These are phyloP conservation scores for Sarotherodon lohbergeri DNA, from an alignment of 2,113 vertebrate species.

Conservation along the genomic window DNA sequence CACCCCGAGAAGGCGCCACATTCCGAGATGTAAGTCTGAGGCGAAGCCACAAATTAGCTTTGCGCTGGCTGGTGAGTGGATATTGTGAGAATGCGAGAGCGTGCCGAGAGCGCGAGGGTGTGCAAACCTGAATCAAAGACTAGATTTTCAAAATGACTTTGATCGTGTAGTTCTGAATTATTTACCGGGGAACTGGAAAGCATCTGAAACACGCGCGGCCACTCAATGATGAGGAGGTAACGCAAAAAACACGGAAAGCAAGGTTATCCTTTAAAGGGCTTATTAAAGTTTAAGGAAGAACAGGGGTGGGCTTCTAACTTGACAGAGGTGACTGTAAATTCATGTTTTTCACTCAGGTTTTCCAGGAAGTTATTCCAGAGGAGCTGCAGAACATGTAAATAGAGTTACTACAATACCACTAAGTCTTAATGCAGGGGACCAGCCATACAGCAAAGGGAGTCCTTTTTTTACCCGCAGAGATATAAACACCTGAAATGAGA, in stretches of 20 bases:
- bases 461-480: not conserved
- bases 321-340: not conserved
- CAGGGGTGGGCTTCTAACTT: not conserved
- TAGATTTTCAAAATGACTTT: constrained; percentile 52
- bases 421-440: not conserved
- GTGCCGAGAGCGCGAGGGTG: constrained; percentile 15
- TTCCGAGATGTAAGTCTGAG: constrained; percentile 46
- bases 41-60: constrained; percentile 44
- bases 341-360: not conserved
- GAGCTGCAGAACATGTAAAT: not conserved
- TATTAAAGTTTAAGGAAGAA: constrained; percentile 43
- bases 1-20: constrained; percentile 7
- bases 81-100: constrained; percentile 15
- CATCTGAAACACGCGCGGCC: constrained; percentile 34
- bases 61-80: not conserved
- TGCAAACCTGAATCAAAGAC: constrained; percentile 34
- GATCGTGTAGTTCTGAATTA: constrained; percentile 59
- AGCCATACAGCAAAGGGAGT: not conserved
- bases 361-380: not conserved
- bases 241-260: constrained; percentile 49
- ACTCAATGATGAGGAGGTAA: constrained; percentile 24
- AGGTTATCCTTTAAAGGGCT: constrained; percentile 26
- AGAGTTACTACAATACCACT: not conserved
- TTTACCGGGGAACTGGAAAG: constrained; percentile 43
- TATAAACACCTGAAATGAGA: not conserved